Evolutionary conservation across 2,888 invertebrate species (phyloP).

Genomic region (Drosophila nr. medialis): DNA sequence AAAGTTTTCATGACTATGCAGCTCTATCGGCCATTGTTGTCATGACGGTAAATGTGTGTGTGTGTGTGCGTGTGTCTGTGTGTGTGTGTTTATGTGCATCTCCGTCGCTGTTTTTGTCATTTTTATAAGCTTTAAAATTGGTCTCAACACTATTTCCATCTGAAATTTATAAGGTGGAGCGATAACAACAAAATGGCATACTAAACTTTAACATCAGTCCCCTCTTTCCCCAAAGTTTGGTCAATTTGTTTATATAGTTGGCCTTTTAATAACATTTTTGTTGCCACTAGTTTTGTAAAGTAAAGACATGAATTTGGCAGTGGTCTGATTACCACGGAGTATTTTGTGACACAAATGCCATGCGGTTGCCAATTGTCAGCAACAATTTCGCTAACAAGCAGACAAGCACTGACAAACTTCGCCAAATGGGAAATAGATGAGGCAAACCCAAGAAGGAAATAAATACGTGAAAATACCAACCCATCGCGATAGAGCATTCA

Average conservation of each 20-base stretch:
- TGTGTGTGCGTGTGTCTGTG: conserved; percentile 3
- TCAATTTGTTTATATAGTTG: conserved; percentile 39
- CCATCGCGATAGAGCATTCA: neutral
- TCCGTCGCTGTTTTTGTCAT: conserved; percentile 61
- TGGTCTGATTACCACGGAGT: conserved; percentile 23
- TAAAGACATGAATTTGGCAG: conserved; percentile 16
- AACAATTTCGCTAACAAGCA: conserved; percentile 36
- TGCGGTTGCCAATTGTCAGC: conserved; percentile 55
- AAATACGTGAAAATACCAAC: conserved; percentile 8
- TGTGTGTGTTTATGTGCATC: conserved; percentile 14
- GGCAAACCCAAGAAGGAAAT: neutral
- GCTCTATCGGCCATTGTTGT: conserved; percentile 55
- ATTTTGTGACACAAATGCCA: conserved; percentile 25
- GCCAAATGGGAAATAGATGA: conserved; percentile 1
- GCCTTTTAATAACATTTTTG: conserved; percentile 41
- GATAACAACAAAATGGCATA: conserved; percentile 25
- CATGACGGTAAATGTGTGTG: conserved; percentile 15
- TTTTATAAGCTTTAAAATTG: conserved; percentile 68
- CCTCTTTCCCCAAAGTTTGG: conserved; percentile 21
- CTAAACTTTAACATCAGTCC: conserved; percentile 16
- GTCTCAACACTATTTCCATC: conserved; percentile 48
- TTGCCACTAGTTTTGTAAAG: conserved; percentile 21
- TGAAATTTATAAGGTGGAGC: conserved; percentile 58
- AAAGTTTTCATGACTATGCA: conserved; percentile 73
- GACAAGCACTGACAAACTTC: conserved; percentile 14